These are phyloP conservation scores for Pterois miles DNA, from an alignment of 2,797 vertebrate species.

Conservation along the genomic window DNA sequence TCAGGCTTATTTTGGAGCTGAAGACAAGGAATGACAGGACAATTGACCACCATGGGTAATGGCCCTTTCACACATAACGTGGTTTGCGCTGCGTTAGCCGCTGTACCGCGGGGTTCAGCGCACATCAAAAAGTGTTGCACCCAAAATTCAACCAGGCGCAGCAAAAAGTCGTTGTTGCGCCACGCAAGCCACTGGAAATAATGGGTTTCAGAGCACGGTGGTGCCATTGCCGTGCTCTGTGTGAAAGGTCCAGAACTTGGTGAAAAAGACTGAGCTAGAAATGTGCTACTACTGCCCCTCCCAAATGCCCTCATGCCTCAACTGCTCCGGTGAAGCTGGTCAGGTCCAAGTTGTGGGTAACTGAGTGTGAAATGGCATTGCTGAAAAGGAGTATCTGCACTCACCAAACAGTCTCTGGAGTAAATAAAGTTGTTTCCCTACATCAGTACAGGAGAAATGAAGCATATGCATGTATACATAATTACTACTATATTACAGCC, in stretches of 20 bases:
- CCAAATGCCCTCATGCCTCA: slow-evolving; percentile 23
- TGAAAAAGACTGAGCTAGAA: slow-evolving; percentile 20
- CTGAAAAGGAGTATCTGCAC: slow-evolving; percentile 34
- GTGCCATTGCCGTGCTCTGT: no score
- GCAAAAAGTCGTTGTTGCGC: no score
- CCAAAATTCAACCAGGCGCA: no score
- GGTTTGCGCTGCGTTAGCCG: no score
- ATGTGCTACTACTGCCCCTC: slow-evolving; percentile 3
- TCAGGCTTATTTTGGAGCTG: not conserved
- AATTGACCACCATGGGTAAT: not conserved
- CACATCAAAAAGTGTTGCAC: no score
- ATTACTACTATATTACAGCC: not conserved
- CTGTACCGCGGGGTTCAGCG: no score
- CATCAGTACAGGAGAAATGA: not conserved
- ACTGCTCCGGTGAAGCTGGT: slow-evolving; percentile 24
- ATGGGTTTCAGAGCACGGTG: no score
- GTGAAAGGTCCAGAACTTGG: no score
- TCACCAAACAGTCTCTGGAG: slow-evolving; percentile 20
- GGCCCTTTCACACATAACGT: no score
- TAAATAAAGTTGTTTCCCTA: slow-evolving; percentile 20
- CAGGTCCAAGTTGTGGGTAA: slow-evolving; percentile 47
- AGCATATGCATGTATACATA: not conserved
- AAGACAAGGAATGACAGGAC: not conserved
- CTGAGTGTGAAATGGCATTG: slow-evolving; percentile 56
- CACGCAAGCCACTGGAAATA: no score